These are phyloP conservation scores for Chalcosyrphus nemorum DNA, from an alignment of 2,888 invertebrate genomes.

Conservation along the genomic window DNA sequence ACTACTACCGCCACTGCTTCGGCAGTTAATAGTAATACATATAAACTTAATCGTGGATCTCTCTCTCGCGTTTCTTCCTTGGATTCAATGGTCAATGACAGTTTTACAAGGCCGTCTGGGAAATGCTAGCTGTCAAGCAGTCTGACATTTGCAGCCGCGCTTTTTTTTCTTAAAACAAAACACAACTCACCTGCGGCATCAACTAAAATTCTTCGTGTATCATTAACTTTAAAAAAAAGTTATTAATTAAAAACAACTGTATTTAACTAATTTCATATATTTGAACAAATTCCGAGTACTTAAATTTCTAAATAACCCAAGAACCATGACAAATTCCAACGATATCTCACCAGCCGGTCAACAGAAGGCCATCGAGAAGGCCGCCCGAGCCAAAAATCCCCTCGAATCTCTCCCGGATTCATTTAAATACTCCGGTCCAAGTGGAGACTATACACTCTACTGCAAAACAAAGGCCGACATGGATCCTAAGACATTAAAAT, in stretches of 20 bases:
- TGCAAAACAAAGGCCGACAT: constrained; percentile 79
- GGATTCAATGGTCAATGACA: background rate
- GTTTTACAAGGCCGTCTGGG: background rate
- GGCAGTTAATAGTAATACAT: too few relatives aligned
- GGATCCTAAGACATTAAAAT: constrained; percentile 79
- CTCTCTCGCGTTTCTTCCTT: too few relatives aligned
- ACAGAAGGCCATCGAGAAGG: constrained; percentile 80
- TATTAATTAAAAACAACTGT: background rate
- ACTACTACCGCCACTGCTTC: too few relatives aligned
- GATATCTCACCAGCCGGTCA: constrained; percentile 76
- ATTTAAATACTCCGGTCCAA: constrained; percentile 74
- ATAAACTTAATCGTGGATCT: too few relatives aligned
- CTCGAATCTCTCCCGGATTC: constrained; percentile 76
- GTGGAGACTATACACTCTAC: constrained; percentile 76
- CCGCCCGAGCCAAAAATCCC: constrained; percentile 79
- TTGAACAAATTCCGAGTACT: background rate
- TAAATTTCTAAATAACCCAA: background rate
- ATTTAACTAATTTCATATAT: background rate
- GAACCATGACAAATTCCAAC: constrained; percentile 76
- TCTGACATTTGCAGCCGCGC: background rate
- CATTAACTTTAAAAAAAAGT: too few relatives aligned
- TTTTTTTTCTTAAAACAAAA: constrained; percentile 4
- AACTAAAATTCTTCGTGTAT: background rate
- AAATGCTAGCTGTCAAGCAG: background rate
- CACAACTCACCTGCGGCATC: background rate